These are phyloP conservation scores for Pionites leucogaster DNA, from an alignment of 2,113 vertebrate genomes.

Conservation along the genomic window DNA sequence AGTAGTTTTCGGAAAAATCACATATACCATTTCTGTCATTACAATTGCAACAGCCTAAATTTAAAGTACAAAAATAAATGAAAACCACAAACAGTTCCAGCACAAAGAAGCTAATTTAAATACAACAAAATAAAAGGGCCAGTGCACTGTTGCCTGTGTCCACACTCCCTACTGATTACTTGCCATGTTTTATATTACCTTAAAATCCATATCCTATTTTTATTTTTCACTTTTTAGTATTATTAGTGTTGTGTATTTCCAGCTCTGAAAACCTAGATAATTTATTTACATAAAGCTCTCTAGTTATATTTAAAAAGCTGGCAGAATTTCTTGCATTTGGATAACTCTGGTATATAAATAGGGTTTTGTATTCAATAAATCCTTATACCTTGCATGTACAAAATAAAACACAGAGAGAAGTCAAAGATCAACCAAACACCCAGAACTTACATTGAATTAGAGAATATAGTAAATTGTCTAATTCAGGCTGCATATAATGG, in stretches of 20 bases:
- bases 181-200: background rate
- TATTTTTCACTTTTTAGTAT: background rate
- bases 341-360: background rate
- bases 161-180: background rate
- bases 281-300: background rate
- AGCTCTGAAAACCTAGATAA: background rate
- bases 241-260: background rate
- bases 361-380: background rate
- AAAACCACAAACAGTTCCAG: background rate
- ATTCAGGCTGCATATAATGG: background rate
- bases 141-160: background rate
- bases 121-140: background rate
- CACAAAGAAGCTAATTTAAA: background rate
- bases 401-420: background rate
- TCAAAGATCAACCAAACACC: background rate
- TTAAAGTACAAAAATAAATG: background rate
- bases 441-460: background rate
- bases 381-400: background rate
- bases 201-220: background rate
- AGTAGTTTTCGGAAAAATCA: constrained; percentile 14
- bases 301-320: background rate
- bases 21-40: background rate
- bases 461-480: background rate
- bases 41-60: background rate
- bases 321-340: background rate